Base-by-base conservation (phyloP, 2,888 invertebrate genomes). In the Hypercompe scribonia region DNA sequence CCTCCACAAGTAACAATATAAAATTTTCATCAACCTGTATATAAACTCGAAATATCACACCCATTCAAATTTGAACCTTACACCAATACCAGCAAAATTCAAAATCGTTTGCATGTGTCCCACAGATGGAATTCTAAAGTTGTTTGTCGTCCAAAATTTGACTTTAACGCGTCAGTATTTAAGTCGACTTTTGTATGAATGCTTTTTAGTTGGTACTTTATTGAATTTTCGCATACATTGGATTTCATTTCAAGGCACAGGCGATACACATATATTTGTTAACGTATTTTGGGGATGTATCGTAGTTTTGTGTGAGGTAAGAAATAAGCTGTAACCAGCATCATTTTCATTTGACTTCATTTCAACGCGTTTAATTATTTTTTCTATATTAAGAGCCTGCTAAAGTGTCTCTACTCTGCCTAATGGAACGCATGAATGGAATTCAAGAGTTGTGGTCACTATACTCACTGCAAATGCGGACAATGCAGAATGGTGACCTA, bases 21-120 rank as follows among this genome's bases (percentile, higher is more conserved):
- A 87, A 87, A 87, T 84, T 88, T 84, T 84, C 88, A 86, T 61
- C 83, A 80, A 2, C 64, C 82, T 84, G 83, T 86, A 84, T 78
- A 79, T 74, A 66, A 71, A 65, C 77, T 74, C 70, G 76, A 78
- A 72, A 71, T 73, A 24, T 46, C 18, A 69, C 5, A 21, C 24
- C n/a, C 74, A 78, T 50, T 65, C 70, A 72, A 84, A 74, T 77
- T 68, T 73, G 36, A 34, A 78, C 85, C 76, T 78, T 87, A 84
- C 28, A 0, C 0, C 1, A 1, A 33, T 0, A 0, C 0, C 4
- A 3, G 36, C 34, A 78, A 74, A 50, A 77, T 71, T 50, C n/a
- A 75, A 73, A 80, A 78, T 81, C 68, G 68, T 54, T 72, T 76
- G 72, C 3, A 67, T 36, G 18, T 58, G 13, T 7, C 33, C n/a